Evolutionary conservation across 53 echinoderm and acorn worm genomes (phyloP), one percentile per base, ranked within the genome.

Genomic region (Temnopleurus reevesii): DNA sequence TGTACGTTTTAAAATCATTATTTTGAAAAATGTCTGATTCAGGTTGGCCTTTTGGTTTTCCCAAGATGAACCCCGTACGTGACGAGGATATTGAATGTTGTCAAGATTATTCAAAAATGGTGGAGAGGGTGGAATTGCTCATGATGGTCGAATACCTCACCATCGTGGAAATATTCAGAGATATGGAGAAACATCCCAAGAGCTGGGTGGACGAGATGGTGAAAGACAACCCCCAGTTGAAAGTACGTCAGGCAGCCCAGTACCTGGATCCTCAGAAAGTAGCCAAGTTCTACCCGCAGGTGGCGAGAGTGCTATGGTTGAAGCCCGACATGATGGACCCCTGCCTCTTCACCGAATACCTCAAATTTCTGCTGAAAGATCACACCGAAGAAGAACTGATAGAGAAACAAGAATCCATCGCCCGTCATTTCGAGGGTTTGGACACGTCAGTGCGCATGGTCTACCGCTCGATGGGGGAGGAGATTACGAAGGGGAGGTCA

Each of bases 181-280:
- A 34, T 18, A 28, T 81, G 33, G 47, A 46, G 21, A 53, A 81
- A 24, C 28, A 49, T 29, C 81, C 81, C 8, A 30, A 7, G 28
- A 30, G 24, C 17, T 77, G 41, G 30, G 29, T 30, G 21, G 81
- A 81, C 12, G 25, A 29, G 12, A 35, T 81, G 30, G 29, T 29
- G 1, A 24, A 28, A 33, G 53, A 53, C 29, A 53, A 81, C 54
- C 81, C 81, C 5, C 81, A 81, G 19, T 17, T 81, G 81, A 34
- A 81, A 18, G 81, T 81, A 26, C 54, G 30, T 5, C 83, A 56
- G 19, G 83, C 83, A 3, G 57, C 35, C 1, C 29, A 54, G 31
- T 83, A 83, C 57, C 24, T 83, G 55, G 83, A 83, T 38, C 83
- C 83, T 23, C 31, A 41, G 34, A 83, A 83, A 12, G 83, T 83